Evolutionary conservation across 2,888 invertebrate species (phyloP).

Genomic region (Drosophila atripex): DNA sequence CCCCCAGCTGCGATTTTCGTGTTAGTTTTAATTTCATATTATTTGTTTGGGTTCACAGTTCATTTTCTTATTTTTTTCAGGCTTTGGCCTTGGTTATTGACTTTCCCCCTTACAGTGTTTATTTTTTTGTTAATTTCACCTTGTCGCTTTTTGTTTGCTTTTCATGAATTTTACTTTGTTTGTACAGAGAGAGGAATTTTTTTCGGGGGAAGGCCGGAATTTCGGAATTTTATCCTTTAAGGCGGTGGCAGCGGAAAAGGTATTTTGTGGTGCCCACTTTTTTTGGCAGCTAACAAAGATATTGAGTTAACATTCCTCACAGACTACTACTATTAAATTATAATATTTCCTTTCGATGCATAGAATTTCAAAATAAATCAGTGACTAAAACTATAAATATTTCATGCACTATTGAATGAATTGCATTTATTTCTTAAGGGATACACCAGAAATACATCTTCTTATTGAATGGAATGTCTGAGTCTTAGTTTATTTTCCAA

Average conservation of each 20-base stretch:
- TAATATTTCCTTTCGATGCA: not conserved
- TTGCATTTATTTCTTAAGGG: not conserved
- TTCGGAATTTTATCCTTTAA: constrained; percentile 29
- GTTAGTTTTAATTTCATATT: constrained; percentile 57
- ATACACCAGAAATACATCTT: not conserved
- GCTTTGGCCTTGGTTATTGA: constrained; percentile 28
- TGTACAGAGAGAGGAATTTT: constrained; percentile 21
- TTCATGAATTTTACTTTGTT: constrained; percentile 48
- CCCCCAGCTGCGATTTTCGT: constrained; percentile 10
- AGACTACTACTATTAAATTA: not conserved
- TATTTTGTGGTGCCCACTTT: not conserved
- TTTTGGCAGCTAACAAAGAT: not conserved
- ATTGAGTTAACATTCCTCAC: not conserved
- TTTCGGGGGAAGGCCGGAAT: constrained; percentile 10
- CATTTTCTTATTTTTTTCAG: constrained; percentile 12
- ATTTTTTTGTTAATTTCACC: constrained; percentile 45
- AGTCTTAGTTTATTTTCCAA: constrained; percentile 2
- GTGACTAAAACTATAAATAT: not conserved
- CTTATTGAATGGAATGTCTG: not conserved
- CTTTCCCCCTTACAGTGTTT: constrained; percentile 31
- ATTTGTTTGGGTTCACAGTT: constrained; percentile 56
- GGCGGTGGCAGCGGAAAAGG: not conserved
- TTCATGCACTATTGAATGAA: not conserved
- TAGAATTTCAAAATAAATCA: not conserved
- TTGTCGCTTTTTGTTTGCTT: constrained; percentile 43